A percentile compares a stretch with the other conserved stretches of the same genome.
Evolutionary conservation across 2,888 invertebrate species (phyloP).

Genomic region (Dolichomitus sp.): DNA sequence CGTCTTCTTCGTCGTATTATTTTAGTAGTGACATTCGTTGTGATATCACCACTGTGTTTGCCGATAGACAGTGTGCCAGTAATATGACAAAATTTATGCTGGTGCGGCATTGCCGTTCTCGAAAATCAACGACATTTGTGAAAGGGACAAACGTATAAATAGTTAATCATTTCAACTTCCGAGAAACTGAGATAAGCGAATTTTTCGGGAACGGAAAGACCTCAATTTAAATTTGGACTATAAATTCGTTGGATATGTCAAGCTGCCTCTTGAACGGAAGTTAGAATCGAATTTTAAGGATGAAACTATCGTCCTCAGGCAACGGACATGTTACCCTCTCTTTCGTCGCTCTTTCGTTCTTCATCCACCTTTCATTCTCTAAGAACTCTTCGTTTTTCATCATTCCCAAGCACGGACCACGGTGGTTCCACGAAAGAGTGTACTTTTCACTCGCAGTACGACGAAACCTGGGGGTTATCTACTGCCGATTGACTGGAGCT

Average conservation of each 20-base stretch:
- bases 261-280: slow-evolving; percentile 1
- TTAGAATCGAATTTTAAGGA: slow-evolving; percentile 41
- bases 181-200: neutral
- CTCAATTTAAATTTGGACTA: neutral
- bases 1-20: slow-evolving; percentile 2
- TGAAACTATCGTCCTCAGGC: slow-evolving; percentile 34
- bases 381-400: slow-evolving; percentile 33
- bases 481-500: slow-evolving; percentile 79
- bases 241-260: neutral
- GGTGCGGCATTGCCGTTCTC: neutral
- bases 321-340: slow-evolving; percentile 17
- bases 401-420: slow-evolving; percentile 18
- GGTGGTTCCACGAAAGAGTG: slow-evolving; percentile 53
- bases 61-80: neutral
- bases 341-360: slow-evolving; percentile 26
- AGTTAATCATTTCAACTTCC: neutral
- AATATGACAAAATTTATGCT: neutral
- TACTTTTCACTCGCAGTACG: slow-evolving; percentile 67
- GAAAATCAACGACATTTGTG: neutral
- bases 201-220: neutral
- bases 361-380: slow-evolving; percentile 27
- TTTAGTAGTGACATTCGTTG: neutral
- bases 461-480: slow-evolving; percentile 75
- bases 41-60: slow-evolving; percentile 14
- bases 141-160: neutral